Conservation (phyloP, 2,113 vertebrate genomes). For the Hemicordylus capensis region DNA sequence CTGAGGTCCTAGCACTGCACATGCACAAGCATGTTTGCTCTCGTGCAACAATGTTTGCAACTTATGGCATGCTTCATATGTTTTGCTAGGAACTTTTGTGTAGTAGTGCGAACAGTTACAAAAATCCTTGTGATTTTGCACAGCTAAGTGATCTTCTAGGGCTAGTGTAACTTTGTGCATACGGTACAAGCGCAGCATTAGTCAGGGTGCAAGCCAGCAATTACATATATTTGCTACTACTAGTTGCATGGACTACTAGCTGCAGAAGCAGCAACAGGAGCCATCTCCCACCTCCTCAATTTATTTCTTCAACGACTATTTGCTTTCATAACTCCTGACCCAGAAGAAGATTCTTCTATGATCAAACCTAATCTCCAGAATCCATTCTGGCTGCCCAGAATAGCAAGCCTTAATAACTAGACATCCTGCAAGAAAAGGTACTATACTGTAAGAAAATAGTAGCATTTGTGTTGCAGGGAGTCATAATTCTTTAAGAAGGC, state of each 20-base stretch:
- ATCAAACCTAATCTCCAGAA: slow-evolving; percentile 14
- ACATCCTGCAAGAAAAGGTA: slow-evolving; percentile 14
- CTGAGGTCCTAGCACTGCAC: too few species aligned
- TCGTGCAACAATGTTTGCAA: too few species aligned
- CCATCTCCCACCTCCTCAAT: background rate
- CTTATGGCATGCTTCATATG: too few species aligned
- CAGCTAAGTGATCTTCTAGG: too few species aligned
- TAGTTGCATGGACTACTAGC: background rate
- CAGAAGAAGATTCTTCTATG: slow-evolving; percentile 23
- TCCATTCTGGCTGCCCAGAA: background rate
- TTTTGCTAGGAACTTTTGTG: too few species aligned
- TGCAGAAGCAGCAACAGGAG: background rate
- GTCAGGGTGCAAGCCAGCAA: background rate
- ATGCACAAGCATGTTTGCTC: too few species aligned
- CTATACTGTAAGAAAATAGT: slow-evolving; percentile 35
- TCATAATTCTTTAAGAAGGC: background rate
- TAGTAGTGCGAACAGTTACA: too few species aligned
- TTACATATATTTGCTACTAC: background rate
- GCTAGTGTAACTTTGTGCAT: too few species aligned
- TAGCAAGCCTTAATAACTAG: slow-evolving; percentile 11
- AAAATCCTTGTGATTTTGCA: too few species aligned
- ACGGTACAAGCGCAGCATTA: too few species aligned
- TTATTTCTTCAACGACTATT: background rate
- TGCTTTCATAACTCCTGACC: background rate
- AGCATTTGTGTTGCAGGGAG: slow-evolving; percentile 47